Conservation (phyloP, 2,113 vertebrate genomes). For the Lepidothrix coronata region DNA sequence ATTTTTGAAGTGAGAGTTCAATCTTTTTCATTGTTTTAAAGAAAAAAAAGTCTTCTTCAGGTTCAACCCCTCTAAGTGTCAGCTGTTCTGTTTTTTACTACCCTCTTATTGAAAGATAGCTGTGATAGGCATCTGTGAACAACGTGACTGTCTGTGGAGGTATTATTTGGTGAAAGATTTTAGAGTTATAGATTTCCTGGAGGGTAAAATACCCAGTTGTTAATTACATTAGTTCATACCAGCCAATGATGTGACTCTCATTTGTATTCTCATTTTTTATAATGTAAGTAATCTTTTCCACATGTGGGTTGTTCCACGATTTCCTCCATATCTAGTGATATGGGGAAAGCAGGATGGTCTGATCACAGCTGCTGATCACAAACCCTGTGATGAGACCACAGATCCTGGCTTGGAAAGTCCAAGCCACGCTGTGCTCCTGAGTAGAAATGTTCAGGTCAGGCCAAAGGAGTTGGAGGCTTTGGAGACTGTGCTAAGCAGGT, state of each 20-base stretch:
- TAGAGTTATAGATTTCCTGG: not conserved
- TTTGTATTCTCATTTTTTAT: not conserved
- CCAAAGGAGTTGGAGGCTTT: not conserved
- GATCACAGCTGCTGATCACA: not conserved
- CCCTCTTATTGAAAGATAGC: not conserved
- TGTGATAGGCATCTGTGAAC: not conserved
- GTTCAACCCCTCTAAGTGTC: not conserved
- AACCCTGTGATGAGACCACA: not conserved
- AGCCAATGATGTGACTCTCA: not conserved
- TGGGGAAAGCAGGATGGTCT: not conserved
- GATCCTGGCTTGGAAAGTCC: not conserved
- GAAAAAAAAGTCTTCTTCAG: not conserved
- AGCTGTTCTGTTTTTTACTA: not conserved
- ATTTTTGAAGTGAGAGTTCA: not conserved
- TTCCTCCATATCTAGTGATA: not conserved
- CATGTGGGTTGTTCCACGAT: not conserved
- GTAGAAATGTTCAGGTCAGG: not conserved
- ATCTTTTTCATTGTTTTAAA: not conserved
- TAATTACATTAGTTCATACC: not conserved
- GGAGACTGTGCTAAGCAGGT: not conserved
- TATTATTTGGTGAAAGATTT: not conserved
- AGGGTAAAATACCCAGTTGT: not conserved
- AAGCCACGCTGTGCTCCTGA: not conserved
- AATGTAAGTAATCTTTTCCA: not conserved
- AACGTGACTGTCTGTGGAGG: not conserved